These are phyloP conservation scores for Motacilla alba DNA, from an alignment of 2,113 vertebrate genomes.

Conservation along the genomic window DNA sequence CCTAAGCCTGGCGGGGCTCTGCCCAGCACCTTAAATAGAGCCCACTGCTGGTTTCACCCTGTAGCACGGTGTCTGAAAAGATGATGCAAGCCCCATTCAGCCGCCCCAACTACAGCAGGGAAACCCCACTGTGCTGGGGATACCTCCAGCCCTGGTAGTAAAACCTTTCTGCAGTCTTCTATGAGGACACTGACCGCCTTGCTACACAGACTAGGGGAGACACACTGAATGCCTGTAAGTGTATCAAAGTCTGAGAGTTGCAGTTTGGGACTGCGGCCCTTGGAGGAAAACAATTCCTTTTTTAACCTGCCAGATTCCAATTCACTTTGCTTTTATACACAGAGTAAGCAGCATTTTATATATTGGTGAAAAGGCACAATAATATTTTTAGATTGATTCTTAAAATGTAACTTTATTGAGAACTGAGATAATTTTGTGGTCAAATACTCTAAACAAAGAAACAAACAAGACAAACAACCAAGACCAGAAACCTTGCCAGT, in stretches of 20 bases:
- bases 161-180: not conserved
- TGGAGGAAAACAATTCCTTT: not conserved
- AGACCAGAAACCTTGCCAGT: not conserved
- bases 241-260: not conserved
- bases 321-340: not conserved
- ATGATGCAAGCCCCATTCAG: not conserved
- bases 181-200: not conserved
- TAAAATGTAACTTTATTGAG: not conserved
- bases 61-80: not conserved
- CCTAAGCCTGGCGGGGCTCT: fast-evolving
- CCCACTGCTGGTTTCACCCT: fast-evolving
- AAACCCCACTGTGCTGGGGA: not conserved
- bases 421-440: not conserved
- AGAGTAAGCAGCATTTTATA: not conserved
- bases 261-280: not conserved
- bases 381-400: not conserved
- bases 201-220: not conserved
- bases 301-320: not conserved
- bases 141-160: not conserved
- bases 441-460: not conserved
- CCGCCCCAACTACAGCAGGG: not conserved
- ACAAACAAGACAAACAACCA: not conserved
- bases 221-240: not conserved
- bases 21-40: not conserved
- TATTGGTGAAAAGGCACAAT: not conserved